Conservation (phyloP, 2,113 vertebrate genomes). For the Platysternon megacephalum region DNA sequence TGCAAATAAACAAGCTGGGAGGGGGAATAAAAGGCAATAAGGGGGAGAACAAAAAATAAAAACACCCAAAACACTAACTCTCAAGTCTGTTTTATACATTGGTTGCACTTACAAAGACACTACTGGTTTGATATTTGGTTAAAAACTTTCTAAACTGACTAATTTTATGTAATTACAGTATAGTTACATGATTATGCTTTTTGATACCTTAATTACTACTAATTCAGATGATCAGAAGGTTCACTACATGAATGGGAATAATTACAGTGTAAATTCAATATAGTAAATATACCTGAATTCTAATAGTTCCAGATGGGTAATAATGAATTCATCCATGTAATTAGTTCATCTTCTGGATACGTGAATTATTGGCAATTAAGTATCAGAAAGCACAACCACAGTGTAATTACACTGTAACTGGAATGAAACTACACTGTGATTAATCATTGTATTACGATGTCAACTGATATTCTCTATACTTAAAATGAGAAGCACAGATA, state of each 20-base stretch:
- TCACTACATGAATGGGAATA: neutral
- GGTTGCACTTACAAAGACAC: neutral
- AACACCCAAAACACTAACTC: neutral
- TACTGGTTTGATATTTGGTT: neutral
- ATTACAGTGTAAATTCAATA: neutral
- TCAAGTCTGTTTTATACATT: neutral
- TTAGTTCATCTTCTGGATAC: neutral
- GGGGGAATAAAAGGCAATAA: neutral
- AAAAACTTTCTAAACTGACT: neutral
- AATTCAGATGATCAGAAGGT: neutral
- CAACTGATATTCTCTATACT: neutral
- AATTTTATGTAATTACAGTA: neutral
- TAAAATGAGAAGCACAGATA: neutral
- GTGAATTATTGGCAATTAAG: neutral
- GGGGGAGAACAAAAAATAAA: neutral
- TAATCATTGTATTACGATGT: neutral
- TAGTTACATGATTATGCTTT: neutral
- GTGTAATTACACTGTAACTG: neutral
- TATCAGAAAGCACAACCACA: neutral
- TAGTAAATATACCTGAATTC: neutral
- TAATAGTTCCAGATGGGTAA: neutral
- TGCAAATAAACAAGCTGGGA: neutral
- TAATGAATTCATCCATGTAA: neutral
- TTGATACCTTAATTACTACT: constrained; percentile 18
- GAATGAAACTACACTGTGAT: neutral